Conservation (phyloP, 2,113 vertebrate genomes). For the Mustelus asterias region DNA sequence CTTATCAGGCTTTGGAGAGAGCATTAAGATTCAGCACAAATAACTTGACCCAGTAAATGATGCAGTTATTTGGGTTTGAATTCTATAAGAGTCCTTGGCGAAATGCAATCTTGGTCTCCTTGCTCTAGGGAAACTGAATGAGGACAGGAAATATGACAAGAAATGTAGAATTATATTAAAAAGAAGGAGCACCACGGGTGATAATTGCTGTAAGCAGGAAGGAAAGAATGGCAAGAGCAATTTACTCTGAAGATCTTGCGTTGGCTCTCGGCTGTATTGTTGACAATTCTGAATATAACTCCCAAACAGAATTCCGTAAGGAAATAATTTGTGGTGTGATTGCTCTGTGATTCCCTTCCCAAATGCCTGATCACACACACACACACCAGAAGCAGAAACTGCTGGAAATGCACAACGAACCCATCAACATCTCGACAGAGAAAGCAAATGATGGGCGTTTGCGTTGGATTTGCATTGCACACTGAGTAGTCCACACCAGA, state of each 20-base stretch:
- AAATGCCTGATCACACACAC: background rate
- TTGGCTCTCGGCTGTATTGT: background rate
- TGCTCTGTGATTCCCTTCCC: background rate
- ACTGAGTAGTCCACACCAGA: background rate
- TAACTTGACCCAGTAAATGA: background rate
- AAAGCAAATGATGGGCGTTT: background rate
- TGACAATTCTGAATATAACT: background rate
- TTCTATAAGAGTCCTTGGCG: background rate
- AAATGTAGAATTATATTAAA: background rate
- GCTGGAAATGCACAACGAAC: background rate
- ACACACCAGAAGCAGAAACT: background rate
- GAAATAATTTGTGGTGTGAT: background rate
- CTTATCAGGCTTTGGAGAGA: background rate
- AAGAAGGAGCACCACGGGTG: background rate
- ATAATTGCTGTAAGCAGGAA: background rate
- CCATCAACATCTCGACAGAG: background rate
- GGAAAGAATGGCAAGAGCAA: background rate
- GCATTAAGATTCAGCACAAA: background rate
- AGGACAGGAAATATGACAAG: background rate
- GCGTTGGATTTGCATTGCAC: background rate
- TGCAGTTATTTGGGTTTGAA: background rate
- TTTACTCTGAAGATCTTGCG: background rate
- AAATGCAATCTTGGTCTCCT: background rate
- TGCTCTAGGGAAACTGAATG: background rate
- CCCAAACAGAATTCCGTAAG: background rate